phyloP scores from a whole-genome alignment of 2,797 vertebrate genomes.

The Lagodon rhomboides region DNA sequence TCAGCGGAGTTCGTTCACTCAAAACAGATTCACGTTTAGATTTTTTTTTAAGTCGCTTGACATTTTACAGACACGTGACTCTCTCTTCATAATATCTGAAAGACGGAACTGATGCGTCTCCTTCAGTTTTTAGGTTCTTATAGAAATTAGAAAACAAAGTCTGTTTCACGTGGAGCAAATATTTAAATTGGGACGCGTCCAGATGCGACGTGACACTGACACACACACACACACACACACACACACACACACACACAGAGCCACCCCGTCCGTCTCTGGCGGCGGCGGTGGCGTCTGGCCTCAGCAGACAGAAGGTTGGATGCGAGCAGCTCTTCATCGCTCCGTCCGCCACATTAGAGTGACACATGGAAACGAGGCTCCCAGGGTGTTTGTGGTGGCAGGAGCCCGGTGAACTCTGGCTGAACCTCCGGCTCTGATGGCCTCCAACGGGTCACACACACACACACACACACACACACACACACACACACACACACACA shows the following conservation, averaged over 20 bases:
- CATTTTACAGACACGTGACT: too few relatives aligned
- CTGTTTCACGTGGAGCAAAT: not conserved
- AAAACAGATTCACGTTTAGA: too few relatives aligned
- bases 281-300: constrained; percentile 19
- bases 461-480: constrained; percentile 1
- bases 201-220: constrained; percentile 2
- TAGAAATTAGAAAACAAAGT: not conserved
- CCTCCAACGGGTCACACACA: constrained; percentile 23
- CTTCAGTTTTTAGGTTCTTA: too few relatives aligned
- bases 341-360: constrained; percentile 53
- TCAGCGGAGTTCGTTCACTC: too few relatives aligned
- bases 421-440: constrained; percentile 57
- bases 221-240: constrained; percentile 14
- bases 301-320: constrained; percentile 42
- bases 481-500: not conserved
- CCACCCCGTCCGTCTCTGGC: not conserved
- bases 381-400: constrained; percentile 59
- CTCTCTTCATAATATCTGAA: too few relatives aligned
- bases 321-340: constrained; percentile 45
- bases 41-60: too few relatives aligned
- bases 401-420: constrained; percentile 69
- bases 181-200: not conserved
- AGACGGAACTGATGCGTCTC: too few relatives aligned
- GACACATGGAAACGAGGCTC: constrained; percentile 64
- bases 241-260: not conserved